Evolutionary conservation across 2,113 vertebrate species (phyloP), one percentile per base, ranked within the genome.

Genomic region (Paralichthys olivaceus): DNA sequence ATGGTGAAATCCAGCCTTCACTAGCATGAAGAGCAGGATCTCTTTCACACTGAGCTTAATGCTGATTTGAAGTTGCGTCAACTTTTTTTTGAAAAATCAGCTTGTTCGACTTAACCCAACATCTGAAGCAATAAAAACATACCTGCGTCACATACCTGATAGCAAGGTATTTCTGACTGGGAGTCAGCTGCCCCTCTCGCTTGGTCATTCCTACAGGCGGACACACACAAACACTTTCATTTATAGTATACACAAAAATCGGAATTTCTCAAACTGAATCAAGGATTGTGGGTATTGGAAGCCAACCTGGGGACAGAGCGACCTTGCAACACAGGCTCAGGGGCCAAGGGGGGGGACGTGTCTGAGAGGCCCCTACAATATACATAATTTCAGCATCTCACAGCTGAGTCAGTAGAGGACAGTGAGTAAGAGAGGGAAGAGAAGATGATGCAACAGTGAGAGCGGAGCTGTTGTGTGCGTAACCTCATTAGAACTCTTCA

Each of bases 111-210:
- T 79, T 40, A 76, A 60, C 37, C 56, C 70, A 13, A 69, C 73
- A 72, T 57, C 85, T 73, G 63, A 85, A 74, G 79, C 75, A 83
- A 68, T 73, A 92, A 84, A 93, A 92, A 94, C 93, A 94, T 93
- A 95, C 92, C 94, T 93, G 88, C 81, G 81, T 83, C 90, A 92
- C 96, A 93, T 96, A 99, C 98, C 97, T 98, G 87, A 99, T 96
- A 81, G 97, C 98, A 67, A 99, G 93, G 80, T 95, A 96, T 89
- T 94, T 96, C 92, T 98, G 98, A 34, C 91, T 95, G 5, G 96
- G 94, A 13, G 93, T 97, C 88, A 99, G 94, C 51, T 97, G 96
- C 61, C 95, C 96, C 28, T 96, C 96, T 80, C 95, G 96, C 76
- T 96, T 94, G 79, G 95, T 93, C 94, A 98, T 93, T 75, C 98